These are phyloP conservation scores for Plectropomus leopardus DNA, from an alignment of 2,113 vertebrate genomes.

Conservation along the genomic window DNA sequence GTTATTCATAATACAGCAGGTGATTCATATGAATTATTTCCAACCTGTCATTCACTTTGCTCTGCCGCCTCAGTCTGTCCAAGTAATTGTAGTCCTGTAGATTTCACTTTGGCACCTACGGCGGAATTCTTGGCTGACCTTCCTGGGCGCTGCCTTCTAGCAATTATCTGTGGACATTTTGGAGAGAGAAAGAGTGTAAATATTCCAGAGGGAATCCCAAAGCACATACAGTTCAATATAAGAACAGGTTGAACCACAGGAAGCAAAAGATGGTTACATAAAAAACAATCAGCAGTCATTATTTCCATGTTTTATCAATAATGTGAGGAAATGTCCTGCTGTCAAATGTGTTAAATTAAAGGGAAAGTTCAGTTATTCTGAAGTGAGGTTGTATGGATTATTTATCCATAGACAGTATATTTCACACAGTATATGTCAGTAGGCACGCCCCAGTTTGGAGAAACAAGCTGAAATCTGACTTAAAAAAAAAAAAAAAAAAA, in stretches of 20 bases:
- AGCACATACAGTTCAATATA: conserved; percentile 24
- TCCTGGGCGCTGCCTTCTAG: conserved; percentile 68
- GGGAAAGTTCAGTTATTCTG: no score
- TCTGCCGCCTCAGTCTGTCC: conserved; percentile 64
- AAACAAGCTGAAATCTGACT: no score
- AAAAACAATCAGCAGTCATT: background rate
- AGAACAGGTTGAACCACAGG: background rate
- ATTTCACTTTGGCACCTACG: conserved; percentile 76
- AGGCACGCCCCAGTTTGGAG: no score
- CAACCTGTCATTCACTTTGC: conserved; percentile 83
- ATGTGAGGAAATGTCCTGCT: conserved; percentile 5
- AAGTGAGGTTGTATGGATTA: no score
- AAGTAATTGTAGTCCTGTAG: conserved; percentile 80
- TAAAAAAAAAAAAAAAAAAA: no score
- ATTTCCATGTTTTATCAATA: background rate
- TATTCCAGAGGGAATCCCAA: conserved; percentile 61
- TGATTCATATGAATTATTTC: conserved; percentile 81
- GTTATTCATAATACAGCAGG: conserved; percentile 78
- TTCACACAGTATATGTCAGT: no score
- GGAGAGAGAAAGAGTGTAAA: conserved; percentile 54
- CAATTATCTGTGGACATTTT: conserved; percentile 78
- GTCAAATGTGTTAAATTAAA: no score
- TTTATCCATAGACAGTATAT: no score
- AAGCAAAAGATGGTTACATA: conserved; percentile 2
- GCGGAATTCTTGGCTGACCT: conserved; percentile 80